Conservation (phyloP, 2,797 vertebrate species). For the Brotula barbata region DNA sequence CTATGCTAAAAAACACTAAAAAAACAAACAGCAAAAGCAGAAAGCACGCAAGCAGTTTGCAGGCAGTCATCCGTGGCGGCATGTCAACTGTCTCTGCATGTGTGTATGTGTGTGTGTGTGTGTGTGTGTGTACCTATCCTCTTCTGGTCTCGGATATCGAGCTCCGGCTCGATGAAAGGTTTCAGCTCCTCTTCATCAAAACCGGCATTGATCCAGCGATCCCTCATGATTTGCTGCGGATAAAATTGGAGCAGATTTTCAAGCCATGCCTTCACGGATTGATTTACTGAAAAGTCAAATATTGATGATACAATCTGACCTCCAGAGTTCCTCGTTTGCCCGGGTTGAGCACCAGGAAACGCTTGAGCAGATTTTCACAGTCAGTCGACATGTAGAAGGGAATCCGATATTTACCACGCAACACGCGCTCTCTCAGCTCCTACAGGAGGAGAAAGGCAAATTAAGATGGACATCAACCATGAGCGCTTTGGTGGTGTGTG, state of each 20-base stretch:
- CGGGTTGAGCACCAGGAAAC: slow-evolving; percentile 98
- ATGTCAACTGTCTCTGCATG: too few species aligned
- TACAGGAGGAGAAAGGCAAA: slow-evolving; percentile 64
- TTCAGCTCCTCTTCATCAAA: slow-evolving; percentile 98
- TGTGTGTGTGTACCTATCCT: slow-evolving; percentile 99
- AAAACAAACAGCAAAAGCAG: too few species aligned
- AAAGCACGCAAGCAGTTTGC: too few species aligned
- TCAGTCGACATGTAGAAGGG: slow-evolving; percentile 99
- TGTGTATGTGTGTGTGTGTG: too few species aligned
- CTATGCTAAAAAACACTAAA: too few species aligned
- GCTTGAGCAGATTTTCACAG: slow-evolving; percentile 99
- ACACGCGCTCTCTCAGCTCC: slow-evolving; percentile 96
- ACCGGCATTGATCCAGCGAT: slow-evolving; percentile 97
- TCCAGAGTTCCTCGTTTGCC: slow-evolving; percentile 96
- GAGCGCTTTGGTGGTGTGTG: too few species aligned
- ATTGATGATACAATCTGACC: too few species aligned
- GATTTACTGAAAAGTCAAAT: too few species aligned
- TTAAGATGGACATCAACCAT: too few species aligned
- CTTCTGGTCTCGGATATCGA: slow-evolving; percentile 96
- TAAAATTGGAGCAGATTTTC: slow-evolving; percentile 50
- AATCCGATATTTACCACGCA: slow-evolving; percentile 97
- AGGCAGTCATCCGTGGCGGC: too few species aligned
- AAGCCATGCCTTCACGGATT: slow-evolving; percentile 60
- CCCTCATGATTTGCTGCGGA: slow-evolving; percentile 98
- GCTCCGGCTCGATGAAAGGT: slow-evolving; percentile 92